Conservation (phyloP, 2,797 vertebrate species). For the Myotis pilosus region DNA sequence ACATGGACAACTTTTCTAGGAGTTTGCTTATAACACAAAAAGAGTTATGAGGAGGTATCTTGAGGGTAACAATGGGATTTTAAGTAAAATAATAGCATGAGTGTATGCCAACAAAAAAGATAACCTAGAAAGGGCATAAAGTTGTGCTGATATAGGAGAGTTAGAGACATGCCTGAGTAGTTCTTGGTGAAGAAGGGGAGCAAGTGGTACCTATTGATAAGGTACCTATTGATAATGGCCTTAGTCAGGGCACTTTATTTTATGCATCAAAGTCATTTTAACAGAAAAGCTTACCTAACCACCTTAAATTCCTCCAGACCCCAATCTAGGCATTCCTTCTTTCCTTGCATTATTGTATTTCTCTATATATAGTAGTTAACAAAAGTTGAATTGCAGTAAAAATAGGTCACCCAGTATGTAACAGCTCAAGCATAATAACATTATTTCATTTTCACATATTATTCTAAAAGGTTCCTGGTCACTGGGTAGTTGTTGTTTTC, state of each 20-base stretch:
- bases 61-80: not conserved
- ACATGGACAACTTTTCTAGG: not conserved
- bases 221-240: accelerated
- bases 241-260: not conserved
- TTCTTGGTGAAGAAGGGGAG: not conserved
- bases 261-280: not conserved
- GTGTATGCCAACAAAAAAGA: accelerated
- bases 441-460: not conserved
- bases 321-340: no score
- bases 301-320: not conserved
- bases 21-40: not conserved
- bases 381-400: not conserved
- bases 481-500: not conserved
- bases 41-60: no score
- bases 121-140: not conserved
- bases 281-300: not conserved
- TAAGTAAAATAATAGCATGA: not conserved
- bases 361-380: not conserved
- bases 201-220: no score
- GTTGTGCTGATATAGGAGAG: not conserved
- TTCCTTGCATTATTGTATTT: accelerated
- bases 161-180: no score
- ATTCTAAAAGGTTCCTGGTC: not conserved
- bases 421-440: not conserved
- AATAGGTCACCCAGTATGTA: not conserved